Evolutionary conservation across 2,888 invertebrate genomes (phyloP).

Genomic region (Parapristionchus giblindavisi): DNA sequence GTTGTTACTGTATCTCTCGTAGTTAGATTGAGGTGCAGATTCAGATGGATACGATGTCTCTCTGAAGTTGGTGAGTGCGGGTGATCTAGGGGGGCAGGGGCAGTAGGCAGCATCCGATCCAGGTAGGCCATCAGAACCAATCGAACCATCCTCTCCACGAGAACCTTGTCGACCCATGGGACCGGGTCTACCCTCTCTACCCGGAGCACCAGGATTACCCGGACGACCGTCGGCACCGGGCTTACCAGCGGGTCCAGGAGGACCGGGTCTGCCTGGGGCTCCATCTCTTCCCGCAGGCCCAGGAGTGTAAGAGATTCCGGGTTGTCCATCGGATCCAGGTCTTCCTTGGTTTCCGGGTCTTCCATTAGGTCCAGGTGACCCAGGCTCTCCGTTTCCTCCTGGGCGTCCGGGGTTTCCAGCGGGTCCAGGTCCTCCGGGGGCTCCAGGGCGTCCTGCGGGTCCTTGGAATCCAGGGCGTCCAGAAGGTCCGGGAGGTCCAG

Average conservation of each 20-base stretch:
- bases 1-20: too few relatives aligned
- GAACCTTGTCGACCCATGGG: neutral
- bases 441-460: slow-evolving; percentile 43
- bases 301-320: slow-evolving; percentile 20
- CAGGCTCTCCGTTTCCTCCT: slow-evolving; percentile 44
- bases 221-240: slow-evolving; percentile 41
- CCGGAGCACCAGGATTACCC: slow-evolving; percentile 31
- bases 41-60: too few relatives aligned
- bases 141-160: neutral
- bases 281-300: slow-evolving; percentile 44
- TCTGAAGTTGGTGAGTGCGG: neutral
- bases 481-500: slow-evolving; percentile 47
- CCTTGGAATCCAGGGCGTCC: slow-evolving; percentile 45
- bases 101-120: slow-evolving; percentile 35
- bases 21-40: too few relatives aligned
- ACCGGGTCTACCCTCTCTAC: slow-evolving; percentile 30
- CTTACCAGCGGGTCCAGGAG: slow-evolving; percentile 17
- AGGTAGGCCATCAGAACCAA: slow-evolving; percentile 23
- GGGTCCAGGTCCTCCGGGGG: slow-evolving; percentile 42
- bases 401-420: slow-evolving; percentile 47
- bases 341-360: slow-evolving; percentile 41
- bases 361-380: slow-evolving; percentile 40
- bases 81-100: slow-evolving; percentile 14
- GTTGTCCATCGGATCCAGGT: slow-evolving; percentile 42
- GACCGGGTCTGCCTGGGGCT: slow-evolving; percentile 43